Conservation (phyloP, 1,140 invertebrate species). For the Zaprionus taronus region DNA sequence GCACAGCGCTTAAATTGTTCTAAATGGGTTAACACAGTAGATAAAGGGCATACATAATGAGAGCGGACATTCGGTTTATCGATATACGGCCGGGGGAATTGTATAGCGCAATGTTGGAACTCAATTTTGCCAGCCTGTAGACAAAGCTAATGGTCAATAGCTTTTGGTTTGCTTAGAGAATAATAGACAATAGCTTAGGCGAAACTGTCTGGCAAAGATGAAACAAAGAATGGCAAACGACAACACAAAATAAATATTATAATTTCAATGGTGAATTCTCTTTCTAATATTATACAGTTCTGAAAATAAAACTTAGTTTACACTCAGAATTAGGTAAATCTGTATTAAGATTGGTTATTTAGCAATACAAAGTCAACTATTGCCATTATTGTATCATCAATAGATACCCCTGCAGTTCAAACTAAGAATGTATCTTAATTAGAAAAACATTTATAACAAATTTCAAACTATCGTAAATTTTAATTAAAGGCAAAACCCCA, state of each 20-base stretch:
- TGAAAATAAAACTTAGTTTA: too few relatives aligned
- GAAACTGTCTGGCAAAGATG: too few relatives aligned
- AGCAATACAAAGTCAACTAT: too few relatives aligned
- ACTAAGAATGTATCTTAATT: background rate
- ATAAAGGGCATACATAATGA: constrained; percentile 67
- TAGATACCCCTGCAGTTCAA: background rate
- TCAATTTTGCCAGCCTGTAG: background rate
- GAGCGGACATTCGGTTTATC: background rate
- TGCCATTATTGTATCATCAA: too few relatives aligned
- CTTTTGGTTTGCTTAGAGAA: background rate
- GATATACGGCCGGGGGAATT: background rate
- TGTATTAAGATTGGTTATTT: too few relatives aligned
- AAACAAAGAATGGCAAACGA: too few relatives aligned
- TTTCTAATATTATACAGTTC: too few relatives aligned
- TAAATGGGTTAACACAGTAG: constrained; percentile 66
- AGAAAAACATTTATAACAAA: background rate
- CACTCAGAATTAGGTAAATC: too few relatives aligned
- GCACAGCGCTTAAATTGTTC: constrained; percentile 56
- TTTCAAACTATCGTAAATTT: constrained; percentile 1
- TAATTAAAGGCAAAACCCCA: background rate
- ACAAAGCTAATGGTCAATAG: background rate
- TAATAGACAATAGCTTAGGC: too few relatives aligned
- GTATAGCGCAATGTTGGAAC: background rate
- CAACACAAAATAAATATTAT: too few relatives aligned
- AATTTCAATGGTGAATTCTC: too few relatives aligned